Conservation (phyloP, 2,888 invertebrate species). For the Fissipunctia ypsillon region DNA sequence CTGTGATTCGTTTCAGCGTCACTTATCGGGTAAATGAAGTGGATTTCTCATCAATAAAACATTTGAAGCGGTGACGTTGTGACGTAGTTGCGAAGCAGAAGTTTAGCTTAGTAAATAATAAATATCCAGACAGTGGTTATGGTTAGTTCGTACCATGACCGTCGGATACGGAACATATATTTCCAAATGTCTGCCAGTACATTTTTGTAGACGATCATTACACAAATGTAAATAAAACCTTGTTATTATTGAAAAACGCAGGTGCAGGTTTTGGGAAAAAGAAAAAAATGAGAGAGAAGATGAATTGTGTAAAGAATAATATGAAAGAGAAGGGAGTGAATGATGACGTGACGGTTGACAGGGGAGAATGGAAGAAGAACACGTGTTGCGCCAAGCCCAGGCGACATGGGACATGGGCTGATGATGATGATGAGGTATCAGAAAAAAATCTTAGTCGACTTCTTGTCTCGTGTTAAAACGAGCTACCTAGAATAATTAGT, state of each 20-base stretch:
- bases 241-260: background rate
- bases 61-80: slow-evolving; percentile 30
- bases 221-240: background rate
- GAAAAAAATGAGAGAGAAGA: too few relatives aligned
- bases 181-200: background rate
- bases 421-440: too few relatives aligned
- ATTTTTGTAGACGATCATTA: background rate
- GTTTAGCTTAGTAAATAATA: slow-evolving; percentile 4
- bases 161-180: background rate
- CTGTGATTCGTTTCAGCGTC: slow-evolving; percentile 9
- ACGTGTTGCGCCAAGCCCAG: too few relatives aligned
- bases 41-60: slow-evolving; percentile 55
- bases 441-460: background rate
- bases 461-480: background rate
- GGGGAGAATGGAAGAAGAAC: too few relatives aligned
- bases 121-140: background rate
- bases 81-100: slow-evolving; percentile 5
- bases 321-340: too few relatives aligned
- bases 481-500: background rate
- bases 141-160: background rate
- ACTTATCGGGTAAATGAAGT: slow-evolving; percentile 28
- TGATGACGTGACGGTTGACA: too few relatives aligned
- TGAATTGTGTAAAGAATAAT: too few relatives aligned
- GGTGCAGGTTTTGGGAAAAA: too few relatives aligned
- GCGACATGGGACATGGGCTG: too few relatives aligned